Base-by-base conservation (phyloP, 35 echinoderm and acorn worm species). In the Apostichopus californicus region DNA sequence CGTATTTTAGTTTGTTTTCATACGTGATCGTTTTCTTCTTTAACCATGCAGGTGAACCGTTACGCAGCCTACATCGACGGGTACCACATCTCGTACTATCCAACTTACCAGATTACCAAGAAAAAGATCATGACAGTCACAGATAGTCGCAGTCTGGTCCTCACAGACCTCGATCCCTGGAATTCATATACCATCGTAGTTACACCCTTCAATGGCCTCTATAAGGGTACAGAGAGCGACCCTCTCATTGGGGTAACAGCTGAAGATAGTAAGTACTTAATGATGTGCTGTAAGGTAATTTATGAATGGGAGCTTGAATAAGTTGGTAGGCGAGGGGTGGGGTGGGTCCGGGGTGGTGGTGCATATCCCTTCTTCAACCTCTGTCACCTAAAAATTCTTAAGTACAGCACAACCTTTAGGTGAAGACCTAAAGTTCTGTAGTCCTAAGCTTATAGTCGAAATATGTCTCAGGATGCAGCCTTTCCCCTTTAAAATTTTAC, bases 51-150 rank as follows among this genome's bases (percentile, higher is more conserved):
- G 89, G 77, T 91, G 9, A 73, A 91, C 4, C 34, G 89, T 11
- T 73, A 91, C 34, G 56, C 10, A 23, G 71, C 89, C 7, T 91
- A 91, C 55, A 91, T 91, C 20, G 79, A 91, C 23, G 89, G 89
- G 2, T 91, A 91, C 89, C 89, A 91, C 59, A 56, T 91, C 15
- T 9, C 15, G n/a, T 91, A 78, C n/a, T 59, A 78, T 46, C 89
- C 89, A 14, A 52, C 12, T 2, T 52, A 73, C 3, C 26, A 25
- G 18, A 26, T 54, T 17, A 3, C 34, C 9, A 21, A 91, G 55
- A 17, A 4, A 11, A 91, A 55, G 73, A 91, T 91, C 6, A 68
- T 91, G 15, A 91, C 72, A 9, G 89, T 91, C 0, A 91, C 73
- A 8, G 89, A 77, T 21, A 79, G 72, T 15, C 73, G 89, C 6